phyloP scores from a whole-genome alignment of 1,140 invertebrate genomes.

The Trichonephila clavata region DNA sequence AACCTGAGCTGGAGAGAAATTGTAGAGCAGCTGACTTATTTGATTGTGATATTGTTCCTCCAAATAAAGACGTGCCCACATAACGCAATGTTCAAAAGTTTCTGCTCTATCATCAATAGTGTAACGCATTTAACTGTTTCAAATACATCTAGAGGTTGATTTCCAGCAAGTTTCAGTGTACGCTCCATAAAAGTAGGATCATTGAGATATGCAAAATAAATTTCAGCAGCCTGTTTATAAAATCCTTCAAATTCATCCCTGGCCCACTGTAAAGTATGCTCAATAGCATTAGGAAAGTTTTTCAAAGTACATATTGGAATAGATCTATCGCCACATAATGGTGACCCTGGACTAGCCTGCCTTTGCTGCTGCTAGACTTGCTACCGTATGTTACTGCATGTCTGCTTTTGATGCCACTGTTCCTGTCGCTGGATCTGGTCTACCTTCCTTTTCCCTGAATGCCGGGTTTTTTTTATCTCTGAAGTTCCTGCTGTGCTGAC shows the following conservation, averaged over 20 bases:
- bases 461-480: no score
- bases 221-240: constrained; percentile 94
- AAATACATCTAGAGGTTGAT: constrained; percentile 89
- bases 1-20: constrained; percentile 96
- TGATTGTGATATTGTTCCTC: constrained; percentile 96
- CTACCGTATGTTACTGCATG: no score
- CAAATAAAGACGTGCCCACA: constrained; percentile 95
- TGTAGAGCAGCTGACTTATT: constrained; percentile 97
- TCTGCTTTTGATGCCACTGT: no score
- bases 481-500: no score
- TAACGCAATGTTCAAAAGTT: constrained; percentile 92
- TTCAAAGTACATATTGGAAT: constrained; percentile 99
- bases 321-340: no score
- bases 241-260: constrained; percentile 97
- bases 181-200: constrained; percentile 89
- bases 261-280: constrained; percentile 99
- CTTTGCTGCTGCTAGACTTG: no score
- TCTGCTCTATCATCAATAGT: constrained; percentile 93
- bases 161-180: constrained; percentile 91
- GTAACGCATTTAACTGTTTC: constrained; percentile 92
- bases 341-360: no score
- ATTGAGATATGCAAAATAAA: constrained; percentile 92
- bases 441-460: no score
- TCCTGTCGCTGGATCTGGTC: no score
- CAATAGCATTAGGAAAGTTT: constrained; percentile 99